Conservation (phyloP, 2,797 vertebrate genomes). For the Pachyuromys duprasi region DNA sequence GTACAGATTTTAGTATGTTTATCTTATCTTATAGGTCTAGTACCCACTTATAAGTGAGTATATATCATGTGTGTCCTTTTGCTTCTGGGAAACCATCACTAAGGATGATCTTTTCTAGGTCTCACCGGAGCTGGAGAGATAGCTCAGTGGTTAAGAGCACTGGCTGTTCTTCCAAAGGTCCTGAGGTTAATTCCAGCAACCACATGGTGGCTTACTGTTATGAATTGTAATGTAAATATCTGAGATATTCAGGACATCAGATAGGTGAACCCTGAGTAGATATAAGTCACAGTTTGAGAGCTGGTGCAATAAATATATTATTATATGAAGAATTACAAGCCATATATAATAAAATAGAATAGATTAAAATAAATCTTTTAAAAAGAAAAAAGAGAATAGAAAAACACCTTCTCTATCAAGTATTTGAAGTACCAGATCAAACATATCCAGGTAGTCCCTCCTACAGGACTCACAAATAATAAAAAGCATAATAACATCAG, state of each 20-base stretch:
- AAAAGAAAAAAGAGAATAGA: background rate
- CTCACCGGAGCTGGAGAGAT: too few relatives aligned
- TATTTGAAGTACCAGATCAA: background rate
- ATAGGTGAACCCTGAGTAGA: too few relatives aligned
- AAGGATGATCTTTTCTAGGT: too few relatives aligned
- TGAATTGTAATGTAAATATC: background rate
- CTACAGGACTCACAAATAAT: background rate
- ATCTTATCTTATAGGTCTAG: too few relatives aligned
- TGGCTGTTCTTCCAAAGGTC: too few relatives aligned
- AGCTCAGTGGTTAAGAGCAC: too few relatives aligned
- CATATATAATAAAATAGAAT: background rate
- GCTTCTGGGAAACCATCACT: too few relatives aligned
- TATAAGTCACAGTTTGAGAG: background rate
- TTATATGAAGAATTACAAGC: background rate
- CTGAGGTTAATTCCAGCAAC: too few relatives aligned
- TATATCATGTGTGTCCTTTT: too few relatives aligned
- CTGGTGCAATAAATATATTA: background rate
- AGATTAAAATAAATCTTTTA: background rate
- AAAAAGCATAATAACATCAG: background rate
- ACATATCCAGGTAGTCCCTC: background rate
- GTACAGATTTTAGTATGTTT: too few relatives aligned
- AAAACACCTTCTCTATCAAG: background rate
- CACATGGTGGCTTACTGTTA: too few relatives aligned
- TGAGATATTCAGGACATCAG: background rate
- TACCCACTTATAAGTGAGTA: too few relatives aligned